Evolutionary conservation across 2,888 invertebrate species (phyloP).

Genomic region (Hemithea aestivaria): DNA sequence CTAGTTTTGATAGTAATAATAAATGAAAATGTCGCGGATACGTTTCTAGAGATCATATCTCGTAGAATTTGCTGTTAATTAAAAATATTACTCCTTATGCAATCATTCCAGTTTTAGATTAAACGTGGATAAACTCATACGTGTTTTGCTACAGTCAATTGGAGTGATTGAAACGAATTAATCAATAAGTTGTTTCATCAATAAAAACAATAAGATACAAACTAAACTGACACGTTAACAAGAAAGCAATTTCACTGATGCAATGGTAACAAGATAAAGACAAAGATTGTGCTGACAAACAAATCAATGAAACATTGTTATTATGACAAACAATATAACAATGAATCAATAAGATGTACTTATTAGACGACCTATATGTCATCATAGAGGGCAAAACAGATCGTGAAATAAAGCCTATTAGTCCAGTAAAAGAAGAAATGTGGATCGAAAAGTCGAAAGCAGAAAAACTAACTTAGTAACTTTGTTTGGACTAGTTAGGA

Average conservation of each 20-base stretch:
- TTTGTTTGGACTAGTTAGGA: no score
- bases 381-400: no score
- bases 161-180: slow-evolving; percentile 5
- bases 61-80: slow-evolving; percentile 16
- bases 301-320: slow-evolving; percentile 24
- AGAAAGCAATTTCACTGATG: slow-evolving; percentile 24
- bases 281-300: slow-evolving; percentile 26
- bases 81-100: slow-evolving; percentile 7
- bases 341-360: slow-evolving; percentile 3
- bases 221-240: slow-evolving; percentile 24
- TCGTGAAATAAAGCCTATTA: no score
- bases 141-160: background rate
- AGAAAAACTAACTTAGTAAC: no score
- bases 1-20: slow-evolving; percentile 31
- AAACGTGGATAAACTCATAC: background rate
- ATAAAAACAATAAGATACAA: slow-evolving; percentile 22
- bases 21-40: slow-evolving; percentile 12
- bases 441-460: no score
- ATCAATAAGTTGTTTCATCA: slow-evolving; percentile 13
- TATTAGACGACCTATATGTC: no score
- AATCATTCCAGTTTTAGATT: no score
- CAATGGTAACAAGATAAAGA: slow-evolving; percentile 27
- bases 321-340: slow-evolving; percentile 14
- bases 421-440: no score
- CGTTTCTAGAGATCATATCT: slow-evolving; percentile 9